These are phyloP conservation scores for Sapayoa aenigma DNA, from an alignment of 2,113 vertebrate species.

Conservation along the genomic window DNA sequence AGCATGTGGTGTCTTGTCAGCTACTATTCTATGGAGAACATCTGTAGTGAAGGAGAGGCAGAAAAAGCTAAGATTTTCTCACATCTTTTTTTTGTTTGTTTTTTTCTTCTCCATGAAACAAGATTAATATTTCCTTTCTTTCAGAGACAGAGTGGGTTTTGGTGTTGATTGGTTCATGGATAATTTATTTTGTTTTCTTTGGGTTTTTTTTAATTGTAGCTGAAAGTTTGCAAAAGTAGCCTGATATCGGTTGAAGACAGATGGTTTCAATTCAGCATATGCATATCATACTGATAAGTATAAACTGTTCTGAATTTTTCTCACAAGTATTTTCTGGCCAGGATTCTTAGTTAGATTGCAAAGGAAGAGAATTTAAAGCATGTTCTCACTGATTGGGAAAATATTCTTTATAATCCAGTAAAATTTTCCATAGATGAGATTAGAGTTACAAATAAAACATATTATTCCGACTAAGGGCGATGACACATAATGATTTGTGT, in stretches of 20 bases:
- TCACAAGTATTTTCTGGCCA: background rate
- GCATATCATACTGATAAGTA: slow-evolving; percentile 22
- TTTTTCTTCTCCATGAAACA: background rate
- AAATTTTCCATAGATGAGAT: background rate
- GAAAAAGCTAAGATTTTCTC: slow-evolving; percentile 13
- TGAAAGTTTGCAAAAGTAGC: background rate
- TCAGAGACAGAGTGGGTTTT: background rate
- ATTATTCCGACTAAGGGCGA: background rate
- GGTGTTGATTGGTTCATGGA: background rate
- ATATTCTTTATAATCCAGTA: background rate
- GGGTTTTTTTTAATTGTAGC: background rate
- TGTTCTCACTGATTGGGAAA: background rate
- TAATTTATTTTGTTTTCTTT: too few relatives aligned
- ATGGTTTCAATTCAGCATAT: slow-evolving; percentile 53
- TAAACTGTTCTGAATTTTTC: slow-evolving; percentile 59
- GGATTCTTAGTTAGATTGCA: background rate
- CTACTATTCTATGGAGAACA: background rate
- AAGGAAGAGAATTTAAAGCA: background rate
- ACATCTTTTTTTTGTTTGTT: background rate
- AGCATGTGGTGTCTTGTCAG: background rate
- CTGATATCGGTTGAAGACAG: slow-evolving; percentile 21
- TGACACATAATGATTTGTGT: background rate
- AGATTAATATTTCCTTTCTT: background rate
- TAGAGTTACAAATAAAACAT: background rate
- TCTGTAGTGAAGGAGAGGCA: background rate